Evolutionary conservation across 2,797 vertebrate genomes (phyloP), one percentile per base, ranked within the genome.

Genomic region (Lacerta bilineata): DNA sequence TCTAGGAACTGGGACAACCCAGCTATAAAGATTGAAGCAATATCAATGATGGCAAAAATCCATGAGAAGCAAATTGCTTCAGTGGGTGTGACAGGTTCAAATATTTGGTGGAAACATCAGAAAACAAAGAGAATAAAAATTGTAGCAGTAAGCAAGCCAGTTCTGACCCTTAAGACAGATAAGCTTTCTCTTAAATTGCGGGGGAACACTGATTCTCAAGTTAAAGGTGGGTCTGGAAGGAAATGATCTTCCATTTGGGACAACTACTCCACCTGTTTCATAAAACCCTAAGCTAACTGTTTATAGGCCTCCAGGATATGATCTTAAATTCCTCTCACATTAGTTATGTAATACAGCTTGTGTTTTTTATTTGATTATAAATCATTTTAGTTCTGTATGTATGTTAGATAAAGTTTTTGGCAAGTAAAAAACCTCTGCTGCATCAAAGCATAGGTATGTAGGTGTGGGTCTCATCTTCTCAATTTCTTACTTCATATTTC

Each of bases 331-430:
- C 68, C 68, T 85, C 43, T 78, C 71, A n/a, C 43, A 55, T 77
- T 90, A 80, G 36, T 85, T 86, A 33, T 84, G 39, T 84, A 77
- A 64, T 64, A n/a, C 80, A 41, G 46, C 59, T 25, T 15, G 46
- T 15, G 46, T 80, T 79, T 86, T 86, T 86, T 88, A 88, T 83
- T 88, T 86, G 81, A 61, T 84, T 83, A 84, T 86, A 80, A 71
- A 66, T 77, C 80, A 83, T 79, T 25, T 86, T 75, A 72, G 25
- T 64, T 50, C 87, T 15, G 43, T 87, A 43, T 78, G 50, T 87
- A 33, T 84, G 50, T 76, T 86, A 68, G 77, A 87, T 90, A 87
- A 39, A 20, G 5, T 13, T 87, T 61, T 81, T 86, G 80, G 27
- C 84, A 43, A 71, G 43, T 41, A 39, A 50, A 80, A 66, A 43